Conservation (phyloP, 2,888 invertebrate species). For the Chymomyza amoena region DNA sequence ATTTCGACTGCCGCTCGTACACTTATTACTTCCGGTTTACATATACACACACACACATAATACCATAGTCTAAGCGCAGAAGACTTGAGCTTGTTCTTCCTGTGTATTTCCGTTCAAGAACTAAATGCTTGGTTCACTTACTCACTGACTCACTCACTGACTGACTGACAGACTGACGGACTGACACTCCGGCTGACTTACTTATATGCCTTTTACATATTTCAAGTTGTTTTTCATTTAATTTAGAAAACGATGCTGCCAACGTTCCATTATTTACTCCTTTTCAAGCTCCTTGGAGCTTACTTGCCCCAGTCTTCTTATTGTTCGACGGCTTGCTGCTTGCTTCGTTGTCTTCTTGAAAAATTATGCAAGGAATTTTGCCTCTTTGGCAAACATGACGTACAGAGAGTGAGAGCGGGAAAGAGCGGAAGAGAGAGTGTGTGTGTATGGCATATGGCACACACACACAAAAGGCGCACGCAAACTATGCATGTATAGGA, state of each 20-base stretch:
- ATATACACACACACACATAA: not conserved
- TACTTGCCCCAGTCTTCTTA: not conserved
- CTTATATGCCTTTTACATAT: not conserved
- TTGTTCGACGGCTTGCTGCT: not conserved
- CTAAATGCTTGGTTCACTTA: not conserved
- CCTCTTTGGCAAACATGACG: slow-evolving; percentile 13
- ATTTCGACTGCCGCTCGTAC: too few relatives aligned
- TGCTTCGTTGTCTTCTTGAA: slow-evolving; percentile 3
- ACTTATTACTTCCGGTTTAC: not conserved
- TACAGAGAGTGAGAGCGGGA: not conserved
- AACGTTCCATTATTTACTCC: not conserved
- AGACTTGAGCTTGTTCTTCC: not conserved
- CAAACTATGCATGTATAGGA: slow-evolving; percentile 4
- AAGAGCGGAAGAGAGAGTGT: too few relatives aligned
- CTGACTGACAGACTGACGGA: not conserved
- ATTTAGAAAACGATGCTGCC: slow-evolving; percentile 3
- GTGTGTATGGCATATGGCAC: not conserved
- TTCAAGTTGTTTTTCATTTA: slow-evolving; percentile 37
- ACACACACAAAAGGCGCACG: not conserved
- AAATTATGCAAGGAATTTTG: slow-evolving; percentile 68
- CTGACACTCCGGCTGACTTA: not conserved
- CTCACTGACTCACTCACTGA: not conserved
- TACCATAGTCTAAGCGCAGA: not conserved
- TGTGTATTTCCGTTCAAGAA: not conserved
- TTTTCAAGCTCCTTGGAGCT: not conserved